Percentiles rank a stretch among this genome's conserved stretches.
These are phyloP conservation scores for Muscina levida DNA, from an alignment of 2,888 invertebrate species.

Conservation along the genomic window DNA sequence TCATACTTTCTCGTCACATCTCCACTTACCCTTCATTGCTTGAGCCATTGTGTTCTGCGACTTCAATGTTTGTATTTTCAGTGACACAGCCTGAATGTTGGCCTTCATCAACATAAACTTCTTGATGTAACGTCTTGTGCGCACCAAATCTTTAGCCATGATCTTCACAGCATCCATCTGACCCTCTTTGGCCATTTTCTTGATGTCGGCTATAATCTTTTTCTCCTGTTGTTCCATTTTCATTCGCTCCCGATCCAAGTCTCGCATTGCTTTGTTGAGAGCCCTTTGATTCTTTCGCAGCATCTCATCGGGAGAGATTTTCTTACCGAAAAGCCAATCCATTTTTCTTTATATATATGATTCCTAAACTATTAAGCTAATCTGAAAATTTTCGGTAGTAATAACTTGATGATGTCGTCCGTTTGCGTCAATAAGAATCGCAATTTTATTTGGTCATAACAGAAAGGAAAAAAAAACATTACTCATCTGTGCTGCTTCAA, in stretches of 20 bases:
- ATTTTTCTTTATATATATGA: too few species aligned
- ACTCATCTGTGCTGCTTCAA: constrained; percentile 59
- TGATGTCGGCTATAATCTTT: constrained; percentile 98
- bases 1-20: too few species aligned
- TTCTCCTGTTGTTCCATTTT: constrained; percentile 99
- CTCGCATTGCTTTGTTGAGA: constrained; percentile 98
- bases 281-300: constrained; percentile 98
- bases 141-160: constrained; percentile 99
- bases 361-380: too few species aligned
- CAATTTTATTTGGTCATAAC: constrained; percentile 33
- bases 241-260: constrained; percentile 94
- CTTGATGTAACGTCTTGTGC: constrained; percentile 96
- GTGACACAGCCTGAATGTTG: constrained; percentile 97
- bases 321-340: constrained; percentile 98
- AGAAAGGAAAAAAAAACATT: constrained; percentile 59
- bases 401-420: constrained; percentile 29
- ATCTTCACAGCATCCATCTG: constrained; percentile 99
- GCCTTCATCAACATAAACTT: constrained; percentile 99
- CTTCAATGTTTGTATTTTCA: constrained; percentile 98
- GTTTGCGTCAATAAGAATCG: constrained; percentile 4
- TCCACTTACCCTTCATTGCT: constrained; percentile 94
- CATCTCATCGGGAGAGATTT: constrained; percentile 98
- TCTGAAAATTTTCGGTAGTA: too few species aligned
- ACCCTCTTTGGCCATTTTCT: constrained; percentile 98
- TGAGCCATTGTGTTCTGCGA: constrained; percentile 99